Conservation (phyloP, 2,888 invertebrate species). For the Quadroppia sp. region DNA sequence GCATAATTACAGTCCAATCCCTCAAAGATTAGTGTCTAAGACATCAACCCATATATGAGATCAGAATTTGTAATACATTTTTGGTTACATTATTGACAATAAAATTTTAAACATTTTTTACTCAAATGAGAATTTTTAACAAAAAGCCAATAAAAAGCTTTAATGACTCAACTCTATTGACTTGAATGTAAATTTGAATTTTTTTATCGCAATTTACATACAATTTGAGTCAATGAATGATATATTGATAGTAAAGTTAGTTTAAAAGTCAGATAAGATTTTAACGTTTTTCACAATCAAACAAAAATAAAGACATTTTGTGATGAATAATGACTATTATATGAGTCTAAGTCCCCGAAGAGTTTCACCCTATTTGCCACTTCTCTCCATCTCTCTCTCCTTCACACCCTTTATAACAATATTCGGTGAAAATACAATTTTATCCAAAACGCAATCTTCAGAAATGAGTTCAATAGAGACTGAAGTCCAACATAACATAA, state of each 20-base stretch:
- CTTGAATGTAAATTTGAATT: neutral
- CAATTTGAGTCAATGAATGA: neutral
- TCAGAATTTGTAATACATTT: neutral
- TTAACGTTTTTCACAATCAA: neutral
- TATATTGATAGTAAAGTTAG: slow-evolving; percentile 21
- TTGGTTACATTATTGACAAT: neutral
- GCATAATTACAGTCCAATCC: slow-evolving; percentile 9
- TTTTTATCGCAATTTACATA: neutral
- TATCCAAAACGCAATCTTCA: slow-evolving; percentile 28
- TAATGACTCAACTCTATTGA: neutral
- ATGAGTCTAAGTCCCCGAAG: slow-evolving; percentile 27
- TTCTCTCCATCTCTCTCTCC: neutral
- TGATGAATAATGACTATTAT: slow-evolving; percentile 35
- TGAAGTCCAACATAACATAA: neutral
- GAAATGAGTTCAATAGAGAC: neutral
- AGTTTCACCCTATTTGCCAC: slow-evolving; percentile 11
- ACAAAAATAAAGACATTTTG: slow-evolving; percentile 28
- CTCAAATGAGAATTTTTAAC: neutral
- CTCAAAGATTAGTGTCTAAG: slow-evolving; percentile 20
- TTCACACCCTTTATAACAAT: slow-evolving; percentile 31
- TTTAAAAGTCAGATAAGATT: slow-evolving; percentile 8
- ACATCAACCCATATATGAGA: neutral
- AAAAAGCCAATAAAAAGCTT: neutral
- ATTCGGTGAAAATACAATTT: slow-evolving; percentile 15
- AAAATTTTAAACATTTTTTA: neutral